These are phyloP conservation scores for Arremon aurantiirostris DNA, from an alignment of 2,797 vertebrate species.

Conservation along the genomic window DNA sequence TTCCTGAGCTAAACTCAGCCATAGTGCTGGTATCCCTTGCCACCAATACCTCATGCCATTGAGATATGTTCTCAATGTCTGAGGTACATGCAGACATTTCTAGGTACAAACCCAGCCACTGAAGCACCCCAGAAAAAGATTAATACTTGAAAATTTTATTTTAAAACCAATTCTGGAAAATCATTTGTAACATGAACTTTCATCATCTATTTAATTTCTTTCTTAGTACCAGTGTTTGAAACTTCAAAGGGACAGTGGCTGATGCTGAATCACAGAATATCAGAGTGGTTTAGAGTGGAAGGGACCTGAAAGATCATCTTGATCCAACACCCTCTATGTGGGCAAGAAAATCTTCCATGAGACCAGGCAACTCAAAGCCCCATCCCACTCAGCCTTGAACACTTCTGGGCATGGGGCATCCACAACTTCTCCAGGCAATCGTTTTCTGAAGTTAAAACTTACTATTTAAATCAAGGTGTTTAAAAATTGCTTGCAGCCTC, in stretches of 20 bases:
- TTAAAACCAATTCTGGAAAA: neutral
- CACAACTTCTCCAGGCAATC: neutral
- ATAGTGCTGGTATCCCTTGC: neutral
- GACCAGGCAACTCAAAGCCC: neutral
- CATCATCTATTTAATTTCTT: neutral
- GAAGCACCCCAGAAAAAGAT: neutral
- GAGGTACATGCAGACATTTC: neutral
- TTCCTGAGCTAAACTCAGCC: neutral
- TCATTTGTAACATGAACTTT: neutral
- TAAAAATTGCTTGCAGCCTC: neutral
- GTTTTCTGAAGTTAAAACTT: neutral
- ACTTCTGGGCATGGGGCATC: neutral
- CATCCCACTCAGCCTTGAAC: neutral
- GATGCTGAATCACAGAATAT: neutral
- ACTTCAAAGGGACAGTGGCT: neutral
- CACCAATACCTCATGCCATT: neutral
- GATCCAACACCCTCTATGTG: accelerated
- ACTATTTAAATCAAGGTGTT: neutral
- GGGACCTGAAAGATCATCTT: neutral
- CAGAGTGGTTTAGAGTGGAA: neutral
- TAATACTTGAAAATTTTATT: neutral
- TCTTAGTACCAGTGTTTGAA: neutral
- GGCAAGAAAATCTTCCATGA: neutral
- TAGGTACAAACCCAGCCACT: neutral
- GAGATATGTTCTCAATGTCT: neutral